Evolutionary conservation across 2,113 vertebrate species (phyloP).

Genomic region (Pavo muticus): DNA sequence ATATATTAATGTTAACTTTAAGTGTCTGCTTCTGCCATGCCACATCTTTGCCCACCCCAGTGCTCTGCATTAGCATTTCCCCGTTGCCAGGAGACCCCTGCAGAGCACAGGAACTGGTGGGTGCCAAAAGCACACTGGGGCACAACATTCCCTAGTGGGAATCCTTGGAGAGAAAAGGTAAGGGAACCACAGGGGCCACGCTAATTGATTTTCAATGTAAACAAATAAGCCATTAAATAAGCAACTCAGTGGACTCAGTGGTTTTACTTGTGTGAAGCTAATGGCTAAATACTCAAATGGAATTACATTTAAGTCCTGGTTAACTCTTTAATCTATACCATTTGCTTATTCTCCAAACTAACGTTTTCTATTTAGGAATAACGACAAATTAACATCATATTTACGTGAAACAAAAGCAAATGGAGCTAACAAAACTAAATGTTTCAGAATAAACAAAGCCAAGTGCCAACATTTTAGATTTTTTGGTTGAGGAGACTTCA

Average conservation of each 20-base stretch:
- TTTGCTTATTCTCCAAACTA: background rate
- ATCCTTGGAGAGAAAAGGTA: conserved; percentile 65
- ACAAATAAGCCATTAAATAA: conserved; percentile 75
- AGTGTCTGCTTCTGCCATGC: background rate
- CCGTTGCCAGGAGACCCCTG: background rate
- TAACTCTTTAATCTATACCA: conserved; percentile 59
- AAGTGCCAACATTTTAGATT: background rate
- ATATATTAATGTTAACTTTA: background rate
- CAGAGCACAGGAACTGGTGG: background rate
- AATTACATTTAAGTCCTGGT: conserved; percentile 58
- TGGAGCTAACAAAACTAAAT: background rate
- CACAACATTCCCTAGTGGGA: conserved; percentile 49
- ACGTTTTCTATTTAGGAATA: background rate
- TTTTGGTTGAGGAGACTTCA: background rate
- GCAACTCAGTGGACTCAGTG: conserved; percentile 61
- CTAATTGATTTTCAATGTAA: conserved; percentile 79
- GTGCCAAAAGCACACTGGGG: conserved; percentile 38
- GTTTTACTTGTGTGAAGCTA: conserved; percentile 66
- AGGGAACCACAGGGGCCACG: conserved; percentile 55
- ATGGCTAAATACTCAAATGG: conserved; percentile 57
- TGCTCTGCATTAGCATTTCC: background rate
- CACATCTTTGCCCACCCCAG: background rate
- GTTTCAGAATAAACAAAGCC: background rate
- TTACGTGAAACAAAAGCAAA: conserved; percentile 31
- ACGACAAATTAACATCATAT: background rate